Evolutionary conservation across 1,140 invertebrate genomes (phyloP).

Genomic region (Leptoteleia sp.): DNA sequence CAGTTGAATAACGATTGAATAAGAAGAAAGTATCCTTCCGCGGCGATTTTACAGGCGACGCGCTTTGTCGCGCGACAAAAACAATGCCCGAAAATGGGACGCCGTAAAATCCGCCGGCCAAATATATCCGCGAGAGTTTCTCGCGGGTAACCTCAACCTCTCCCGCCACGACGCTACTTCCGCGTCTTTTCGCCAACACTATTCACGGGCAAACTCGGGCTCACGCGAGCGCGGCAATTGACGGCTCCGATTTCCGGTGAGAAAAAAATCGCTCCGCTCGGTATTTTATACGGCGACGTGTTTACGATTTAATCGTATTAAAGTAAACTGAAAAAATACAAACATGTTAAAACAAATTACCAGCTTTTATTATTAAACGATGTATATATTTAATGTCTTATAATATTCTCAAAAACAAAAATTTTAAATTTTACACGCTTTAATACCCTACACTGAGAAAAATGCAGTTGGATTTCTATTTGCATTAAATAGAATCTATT

Average conservation of each 20-base stretch:
- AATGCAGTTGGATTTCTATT: no score
- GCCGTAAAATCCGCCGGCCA: conserved; percentile 10
- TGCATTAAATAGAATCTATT: no score
- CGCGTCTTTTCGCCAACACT: conserved; percentile 42
- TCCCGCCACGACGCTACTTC: conserved; percentile 29
- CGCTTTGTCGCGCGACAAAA: conserved; percentile 54
- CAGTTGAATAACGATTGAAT: conserved; percentile 69
- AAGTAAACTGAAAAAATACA: no score
- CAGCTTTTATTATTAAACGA: no score
- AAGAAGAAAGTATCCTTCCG: conserved; percentile 67
- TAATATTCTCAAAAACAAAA: no score
- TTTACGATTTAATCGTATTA: conserved; percentile 42
- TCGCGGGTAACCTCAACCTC: conserved; percentile 28
- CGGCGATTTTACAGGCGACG: conserved; percentile 39
- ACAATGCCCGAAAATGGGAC: conserved; percentile 46
- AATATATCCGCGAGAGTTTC: conserved; percentile 52
- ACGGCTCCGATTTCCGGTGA: conserved; percentile 17
- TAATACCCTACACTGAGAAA: no score
- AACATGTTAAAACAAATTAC: no score
- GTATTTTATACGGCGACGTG: conserved; percentile 28
- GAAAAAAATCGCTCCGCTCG: conserved; percentile 20
- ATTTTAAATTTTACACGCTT: no score
- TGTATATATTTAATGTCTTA: no score
- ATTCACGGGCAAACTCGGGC: conserved; percentile 25
- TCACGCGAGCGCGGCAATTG: conserved; percentile 25